Evolutionary conservation across 2,888 invertebrate species (phyloP), one percentile per base, ranked within the genome.

Genomic region (Calliphora vomitoria): DNA sequence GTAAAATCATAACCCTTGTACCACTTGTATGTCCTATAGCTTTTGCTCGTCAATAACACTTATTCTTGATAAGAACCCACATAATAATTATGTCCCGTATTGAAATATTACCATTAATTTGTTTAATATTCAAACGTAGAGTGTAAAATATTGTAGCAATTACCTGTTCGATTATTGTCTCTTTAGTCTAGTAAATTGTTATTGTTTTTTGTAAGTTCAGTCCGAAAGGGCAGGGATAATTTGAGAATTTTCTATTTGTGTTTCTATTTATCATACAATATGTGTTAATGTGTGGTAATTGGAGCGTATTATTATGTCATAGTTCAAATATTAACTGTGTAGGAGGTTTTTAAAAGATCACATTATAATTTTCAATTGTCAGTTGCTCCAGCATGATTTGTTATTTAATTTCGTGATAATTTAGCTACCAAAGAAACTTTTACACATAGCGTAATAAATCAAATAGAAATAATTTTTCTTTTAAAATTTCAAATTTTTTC

Each of bases 261-360:
- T 64, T 38, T 20, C 13, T 62, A 38, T 50, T 69, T 62, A 18
- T 50, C 38, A 60, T 38, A 68, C 62, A 60, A 20, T 66, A 74
- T 82, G 84, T 74, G 87, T 74, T 87, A 87, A 87, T 82, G 87
- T 84, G 87, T 74, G 78, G 66, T 87, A 87, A 87, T 84, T 87
- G 84, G 66, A 68, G 62, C 60, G 60, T 79, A 74, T 85, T 60
- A 68, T 80, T 68, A 80, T 38, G 69, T 76, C 41, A 66, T 20
- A 47, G 78, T 72, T 71, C 18, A 72, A 68, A 68, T 75, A 60
- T 50, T 55, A 74, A 82, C 58, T 31, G 72, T 20, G 44, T 74
- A 74, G 74, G 81, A 74, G 72, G 53, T 58, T 50, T 41, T n/a
- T 3, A 60, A 71, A n/a, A 15, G 13, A 72, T 71, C 25, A 35